These are phyloP conservation scores for Aphrophora alni DNA, from an alignment of 2,888 invertebrate genomes.

Conservation along the genomic window DNA sequence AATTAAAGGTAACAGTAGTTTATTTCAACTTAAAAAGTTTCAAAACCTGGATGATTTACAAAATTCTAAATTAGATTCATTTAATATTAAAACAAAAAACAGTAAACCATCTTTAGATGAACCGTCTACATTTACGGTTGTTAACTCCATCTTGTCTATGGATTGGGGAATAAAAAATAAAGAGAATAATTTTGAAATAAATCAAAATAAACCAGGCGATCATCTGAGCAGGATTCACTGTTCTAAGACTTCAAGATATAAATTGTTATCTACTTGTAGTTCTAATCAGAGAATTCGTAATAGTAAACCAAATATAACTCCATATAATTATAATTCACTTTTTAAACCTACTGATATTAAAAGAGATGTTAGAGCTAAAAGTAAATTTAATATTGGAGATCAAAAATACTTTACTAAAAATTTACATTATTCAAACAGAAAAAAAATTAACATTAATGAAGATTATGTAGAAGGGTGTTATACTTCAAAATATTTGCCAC, in stretches of 20 bases:
- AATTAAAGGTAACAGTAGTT: neutral
- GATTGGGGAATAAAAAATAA: neutral
- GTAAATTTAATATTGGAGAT: neutral
- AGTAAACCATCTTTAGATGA: neutral
- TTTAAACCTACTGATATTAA: neutral
- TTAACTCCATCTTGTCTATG: neutral
- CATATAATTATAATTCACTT: neutral
- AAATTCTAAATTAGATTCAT: neutral
- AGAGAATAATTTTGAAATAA: neutral
- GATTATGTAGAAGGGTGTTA: neutral
- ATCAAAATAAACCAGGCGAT: neutral
- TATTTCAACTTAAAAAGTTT: neutral
- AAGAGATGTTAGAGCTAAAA: neutral
- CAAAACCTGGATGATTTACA: neutral
- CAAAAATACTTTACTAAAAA: too few species aligned
- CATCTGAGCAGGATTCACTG: neutral
- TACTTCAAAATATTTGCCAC: neutral
- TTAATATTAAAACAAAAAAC: neutral
- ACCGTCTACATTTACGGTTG: neutral
- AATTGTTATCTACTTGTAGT: neutral
- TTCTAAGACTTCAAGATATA: neutral
- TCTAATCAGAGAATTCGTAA: neutral
- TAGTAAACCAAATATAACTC: neutral
- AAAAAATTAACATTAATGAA: neutral
- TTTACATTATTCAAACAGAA: neutral